These are phyloP conservation scores for Corythornis cristatus DNA, from an alignment of 2,113 vertebrate genomes.

Conservation along the genomic window DNA sequence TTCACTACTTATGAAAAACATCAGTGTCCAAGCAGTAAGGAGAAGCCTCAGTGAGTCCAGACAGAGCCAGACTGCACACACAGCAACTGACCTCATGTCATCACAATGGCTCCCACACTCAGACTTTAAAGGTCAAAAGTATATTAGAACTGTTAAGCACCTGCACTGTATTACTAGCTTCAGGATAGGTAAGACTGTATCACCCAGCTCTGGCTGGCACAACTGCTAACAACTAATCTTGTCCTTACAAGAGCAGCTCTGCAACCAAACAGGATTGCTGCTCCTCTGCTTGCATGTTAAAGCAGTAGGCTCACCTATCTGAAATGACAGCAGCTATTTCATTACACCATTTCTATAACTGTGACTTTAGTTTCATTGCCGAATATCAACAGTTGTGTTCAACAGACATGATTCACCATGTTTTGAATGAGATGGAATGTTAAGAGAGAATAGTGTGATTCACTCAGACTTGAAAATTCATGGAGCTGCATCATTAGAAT, in stretches of 20 bases:
- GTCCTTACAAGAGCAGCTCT: not conserved
- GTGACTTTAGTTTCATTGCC: not conserved
- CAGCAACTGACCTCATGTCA: not conserved
- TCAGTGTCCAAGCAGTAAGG: not conserved
- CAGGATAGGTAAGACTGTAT: not conserved
- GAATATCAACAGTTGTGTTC: constrained; percentile 1
- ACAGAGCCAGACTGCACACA: not conserved
- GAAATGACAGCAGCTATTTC: constrained; percentile 19
- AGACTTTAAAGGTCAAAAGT: constrained; percentile 15
- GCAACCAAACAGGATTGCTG: not conserved
- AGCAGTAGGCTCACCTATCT: not conserved
- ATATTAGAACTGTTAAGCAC: not conserved
- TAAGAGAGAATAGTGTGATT: not conserved
- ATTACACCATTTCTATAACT: not conserved
- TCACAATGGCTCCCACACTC: not conserved
- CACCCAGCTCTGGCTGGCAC: not conserved
- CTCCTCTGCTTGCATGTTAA: not conserved
- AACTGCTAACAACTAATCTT: not conserved
- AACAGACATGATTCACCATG: not conserved
- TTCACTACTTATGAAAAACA: not conserved
- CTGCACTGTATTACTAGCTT: not conserved
- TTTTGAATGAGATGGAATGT: constrained; percentile 3
- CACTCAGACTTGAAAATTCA: not conserved
- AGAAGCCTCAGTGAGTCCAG: not conserved
- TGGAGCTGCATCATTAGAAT: not conserved